A percentile compares a stretch with the other conserved stretches of the same genome.
These are phyloP conservation scores for Vanessa tameamea DNA, from an alignment of 1,140 invertebrate genomes.

Conservation along the genomic window DNA sequence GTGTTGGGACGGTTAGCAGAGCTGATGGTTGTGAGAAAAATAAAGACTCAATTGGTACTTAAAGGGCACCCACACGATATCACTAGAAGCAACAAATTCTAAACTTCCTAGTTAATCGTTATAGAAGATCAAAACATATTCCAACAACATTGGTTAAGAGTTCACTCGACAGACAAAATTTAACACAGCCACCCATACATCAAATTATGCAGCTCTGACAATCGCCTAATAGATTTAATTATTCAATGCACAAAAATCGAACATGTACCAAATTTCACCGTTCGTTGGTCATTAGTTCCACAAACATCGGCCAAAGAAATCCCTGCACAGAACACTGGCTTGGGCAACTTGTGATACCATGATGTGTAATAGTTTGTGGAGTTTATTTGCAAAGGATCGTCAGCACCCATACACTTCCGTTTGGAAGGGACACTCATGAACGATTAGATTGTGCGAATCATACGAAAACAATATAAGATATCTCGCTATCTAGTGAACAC, in stretches of 20 bases:
- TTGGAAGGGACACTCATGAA: neutral
- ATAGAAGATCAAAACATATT: neutral
- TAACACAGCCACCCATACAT: neutral
- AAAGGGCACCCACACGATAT: conserved; percentile 7
- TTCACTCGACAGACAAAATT: neutral
- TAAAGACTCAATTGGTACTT: conserved; percentile 9
- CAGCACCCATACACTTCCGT: conserved; percentile 1
- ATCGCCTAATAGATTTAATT: conserved; percentile 29
- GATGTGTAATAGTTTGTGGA: neutral
- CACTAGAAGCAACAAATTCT: neutral
- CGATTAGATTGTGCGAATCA: neutral
- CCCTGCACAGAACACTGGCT: conserved; percentile 23
- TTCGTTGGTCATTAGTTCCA: conserved; percentile 14
- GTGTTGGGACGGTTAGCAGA: conserved; percentile 54
- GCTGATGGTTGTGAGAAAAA: conserved; percentile 29
- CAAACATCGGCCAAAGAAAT: conserved; percentile 10
- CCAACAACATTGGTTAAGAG: neutral
- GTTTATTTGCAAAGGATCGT: neutral
- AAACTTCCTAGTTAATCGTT: neutral
- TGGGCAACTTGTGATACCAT: conserved; percentile 13
- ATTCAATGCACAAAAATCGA: conserved; percentile 18
- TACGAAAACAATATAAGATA: neutral
- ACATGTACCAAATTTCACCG: conserved; percentile 20
- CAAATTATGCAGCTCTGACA: conserved; percentile 33
- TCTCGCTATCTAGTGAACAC: neutral